Base-by-base conservation (phyloP, 2,888 invertebrate genomes). In the Calameuta pallipes region DNA sequence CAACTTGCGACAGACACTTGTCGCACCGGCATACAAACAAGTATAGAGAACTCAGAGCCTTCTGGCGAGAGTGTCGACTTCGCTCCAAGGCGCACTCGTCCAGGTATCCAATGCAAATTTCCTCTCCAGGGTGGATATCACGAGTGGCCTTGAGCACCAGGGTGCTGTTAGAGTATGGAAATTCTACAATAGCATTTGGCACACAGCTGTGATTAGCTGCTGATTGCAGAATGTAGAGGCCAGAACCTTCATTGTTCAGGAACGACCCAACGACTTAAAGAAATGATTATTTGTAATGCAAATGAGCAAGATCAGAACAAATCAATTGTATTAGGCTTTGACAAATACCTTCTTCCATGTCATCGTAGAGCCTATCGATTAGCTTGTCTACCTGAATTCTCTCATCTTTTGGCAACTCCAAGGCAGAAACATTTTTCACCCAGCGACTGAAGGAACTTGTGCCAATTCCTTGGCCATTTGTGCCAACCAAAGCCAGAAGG, bases 391-490 rank as follows among this genome's bases (percentile, higher is more conserved):
- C 89, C 81, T 94, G 93, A 77, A 94, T 92, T 85, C 94, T 94
- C 83, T 96, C 96, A 56, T 94, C 94, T 30, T 94, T 93, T 0
- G 94, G 92, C 88, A 97, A 91, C 0, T 94, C 92, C 74, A 97
- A 90, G 11, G 94, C 94, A 3, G 95, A 93, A 68, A 96, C 95
- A 85, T 95, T 95, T 85, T 95, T 95, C 4, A 96, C 97, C 98
- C 98, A 99, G 85, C 95, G 94, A 33, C 97, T 96, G 75, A 98
- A 93, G 0, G 98, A 95, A 90, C 97, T 98, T 0, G 98, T 97
- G 4, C 98, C 98, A 78, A 98, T 96, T 6, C 98, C 98, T 92
- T 99, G 99, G 0, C 97, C 97, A 91, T 99, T 99, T n/a, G 97
- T 97, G 9, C 98, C 98, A 82, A 95, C 92, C 76, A 93, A 85